Evolutionary conservation across 2,888 invertebrate species (phyloP).

Genomic region (Gymnocheta viridis): DNA sequence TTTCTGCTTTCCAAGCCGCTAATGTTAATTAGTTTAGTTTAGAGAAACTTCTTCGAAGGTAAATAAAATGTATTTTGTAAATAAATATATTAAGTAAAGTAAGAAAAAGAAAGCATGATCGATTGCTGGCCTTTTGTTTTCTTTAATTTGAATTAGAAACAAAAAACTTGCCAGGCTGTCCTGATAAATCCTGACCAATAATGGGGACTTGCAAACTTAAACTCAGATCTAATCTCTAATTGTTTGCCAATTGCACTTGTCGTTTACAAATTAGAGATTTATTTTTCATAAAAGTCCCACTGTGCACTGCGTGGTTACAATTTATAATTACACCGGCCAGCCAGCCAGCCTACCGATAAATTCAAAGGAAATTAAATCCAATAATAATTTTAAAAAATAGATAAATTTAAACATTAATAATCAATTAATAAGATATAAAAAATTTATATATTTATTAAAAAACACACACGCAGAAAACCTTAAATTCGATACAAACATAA

Average conservation of each 20-base stretch:
- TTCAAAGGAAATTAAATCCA: conserved; percentile 16
- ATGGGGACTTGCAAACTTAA: too few relatives aligned
- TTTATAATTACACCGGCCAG: neutral
- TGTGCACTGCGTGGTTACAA: neutral
- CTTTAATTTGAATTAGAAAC: too few relatives aligned
- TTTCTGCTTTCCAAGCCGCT: neutral
- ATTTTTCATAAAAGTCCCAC: neutral
- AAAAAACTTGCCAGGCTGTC: too few relatives aligned
- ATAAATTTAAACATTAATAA: conserved; percentile 45
- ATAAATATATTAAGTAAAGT: too few relatives aligned
- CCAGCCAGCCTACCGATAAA: neutral
- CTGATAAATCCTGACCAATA: too few relatives aligned
- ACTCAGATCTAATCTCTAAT: too few relatives aligned
- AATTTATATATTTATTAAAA: neutral
- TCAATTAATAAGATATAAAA: conserved; percentile 45
- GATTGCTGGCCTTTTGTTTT: too few relatives aligned
- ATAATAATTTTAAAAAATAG: conserved; percentile 10
- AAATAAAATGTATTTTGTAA: too few relatives aligned
- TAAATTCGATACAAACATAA: neutral
- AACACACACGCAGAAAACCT: neutral
- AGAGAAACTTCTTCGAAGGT: too few relatives aligned
- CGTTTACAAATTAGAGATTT: neutral
- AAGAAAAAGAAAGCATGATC: too few relatives aligned
- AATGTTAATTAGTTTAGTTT: neutral
- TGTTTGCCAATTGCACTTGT: too few relatives aligned